phyloP scores from a whole-genome alignment of 2,113 vertebrate genomes.

The Scalopus aquaticus region DNA sequence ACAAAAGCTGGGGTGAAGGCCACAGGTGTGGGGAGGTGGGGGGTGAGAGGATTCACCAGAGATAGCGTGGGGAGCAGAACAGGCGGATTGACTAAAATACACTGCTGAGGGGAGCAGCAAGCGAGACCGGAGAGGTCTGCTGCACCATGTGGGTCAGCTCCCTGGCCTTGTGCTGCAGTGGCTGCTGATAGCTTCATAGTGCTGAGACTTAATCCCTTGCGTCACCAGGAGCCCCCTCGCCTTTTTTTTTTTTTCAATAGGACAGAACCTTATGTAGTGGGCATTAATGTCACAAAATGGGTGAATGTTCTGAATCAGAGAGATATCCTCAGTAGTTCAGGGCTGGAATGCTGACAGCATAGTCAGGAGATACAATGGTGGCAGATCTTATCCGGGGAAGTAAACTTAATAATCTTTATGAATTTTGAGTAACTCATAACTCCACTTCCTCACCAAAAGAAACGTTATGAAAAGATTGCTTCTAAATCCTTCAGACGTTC shows the following conservation, averaged over 20 bases:
- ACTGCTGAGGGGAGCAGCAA: too few relatives aligned
- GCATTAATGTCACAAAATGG: conserved; percentile 70
- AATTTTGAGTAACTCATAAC: conserved; percentile 84
- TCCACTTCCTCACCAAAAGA: conserved; percentile 76
- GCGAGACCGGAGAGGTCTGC: too few relatives aligned
- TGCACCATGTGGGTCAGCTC: too few relatives aligned
- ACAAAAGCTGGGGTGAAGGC: too few relatives aligned
- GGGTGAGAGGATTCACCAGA: too few relatives aligned
- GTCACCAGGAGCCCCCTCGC: too few relatives aligned
- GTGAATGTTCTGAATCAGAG: conserved; percentile 69
- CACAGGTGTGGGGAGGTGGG: too few relatives aligned
- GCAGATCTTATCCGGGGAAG: conserved; percentile 71
- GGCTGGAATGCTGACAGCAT: conserved; percentile 20
- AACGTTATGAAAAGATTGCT: conserved; percentile 83
- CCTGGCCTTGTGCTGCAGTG: too few relatives aligned
- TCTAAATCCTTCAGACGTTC: conserved; percentile 81
- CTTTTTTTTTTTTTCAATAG: conserved; percentile 24
- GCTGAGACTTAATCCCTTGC: too few relatives aligned
- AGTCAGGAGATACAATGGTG: conserved; percentile 59
- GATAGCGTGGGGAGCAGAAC: too few relatives aligned
- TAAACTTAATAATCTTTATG: conserved; percentile 85
- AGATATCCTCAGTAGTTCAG: conserved; percentile 70
- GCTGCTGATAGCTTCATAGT: too few relatives aligned
- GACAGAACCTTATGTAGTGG: conserved; percentile 63
- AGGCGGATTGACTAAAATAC: too few relatives aligned